Evolutionary conservation across 2,113 vertebrate species (phyloP), one percentile per base, ranked within the genome.

Genomic region (Orycteropus afer): DNA sequence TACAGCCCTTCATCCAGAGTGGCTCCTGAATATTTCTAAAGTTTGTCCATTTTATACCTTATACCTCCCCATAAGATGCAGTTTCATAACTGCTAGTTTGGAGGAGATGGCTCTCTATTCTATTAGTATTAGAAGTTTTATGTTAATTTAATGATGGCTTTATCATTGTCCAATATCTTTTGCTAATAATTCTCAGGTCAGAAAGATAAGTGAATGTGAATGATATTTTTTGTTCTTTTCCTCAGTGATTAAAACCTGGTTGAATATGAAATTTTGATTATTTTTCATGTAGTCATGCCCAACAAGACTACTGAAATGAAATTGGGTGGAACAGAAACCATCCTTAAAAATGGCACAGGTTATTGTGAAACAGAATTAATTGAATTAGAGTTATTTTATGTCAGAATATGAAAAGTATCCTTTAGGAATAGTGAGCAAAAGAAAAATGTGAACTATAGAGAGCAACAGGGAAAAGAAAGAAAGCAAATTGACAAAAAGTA

Each of bases 401-500:
- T 88, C 37, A 90, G 23, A 1, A 17, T 88, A 65, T 93, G 9
- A 53, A 90, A 90, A 63, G 20, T 57, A 27, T 78, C 18, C 83
- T 82, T 57, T 90, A 86, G 42, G 17, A 65, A 49, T 79, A 29
- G 15, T 83, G 5, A 2, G 17, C 40, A 87, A 49, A 92, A 83
- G 14, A 79, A 87, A 87, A 42, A 18, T 59, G 47, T 57, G 6
- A 79, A 4, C 9, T 87, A 65, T 42, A 29, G 9, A 79, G 13
- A 49, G 29, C 29, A 23, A 74, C 59, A 63, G 34, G 77, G 12
- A 71, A 89, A 71, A 77, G 49, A 84, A 86, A 76, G 15, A 82
- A 86, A 76, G 34, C 18, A 90, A 94, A 92, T n/a, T 78, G 67
- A 15, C 67, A 92, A 83, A 93, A 87, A 74, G 29, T 61, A 92